Evolutionary conservation across 2,113 vertebrate species (phyloP).

Genomic region (Hoplias malabaricus): DNA sequence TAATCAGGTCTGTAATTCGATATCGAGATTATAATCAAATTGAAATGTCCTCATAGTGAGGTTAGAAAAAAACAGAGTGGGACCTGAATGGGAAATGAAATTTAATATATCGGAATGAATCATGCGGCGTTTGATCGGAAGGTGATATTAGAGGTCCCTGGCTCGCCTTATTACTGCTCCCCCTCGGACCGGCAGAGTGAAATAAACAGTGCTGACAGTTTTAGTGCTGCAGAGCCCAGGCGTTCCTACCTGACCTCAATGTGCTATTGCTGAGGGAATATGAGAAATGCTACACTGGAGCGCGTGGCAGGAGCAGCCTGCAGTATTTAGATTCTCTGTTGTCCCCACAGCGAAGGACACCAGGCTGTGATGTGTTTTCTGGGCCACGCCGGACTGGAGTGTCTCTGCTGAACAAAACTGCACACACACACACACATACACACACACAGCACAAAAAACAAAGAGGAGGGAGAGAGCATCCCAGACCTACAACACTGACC

Average conservation of each 20-base stretch:
- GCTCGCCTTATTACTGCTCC: conserved; percentile 46
- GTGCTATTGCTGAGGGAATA: conserved; percentile 66
- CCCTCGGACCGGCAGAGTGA: conserved; percentile 54
- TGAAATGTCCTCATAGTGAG: conserved; percentile 25
- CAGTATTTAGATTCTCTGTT: conserved; percentile 64
- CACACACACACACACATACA: conserved; percentile 20
- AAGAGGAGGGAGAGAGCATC: conserved; percentile 55
- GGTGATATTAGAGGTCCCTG: conserved; percentile 59
- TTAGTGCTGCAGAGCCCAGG: conserved; percentile 60
- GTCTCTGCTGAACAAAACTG: conserved; percentile 29
- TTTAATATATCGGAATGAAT: conserved; percentile 48
- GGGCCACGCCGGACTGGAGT: conserved; percentile 11
- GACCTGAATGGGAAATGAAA: conserved; percentile 29
- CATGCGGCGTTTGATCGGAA: conserved; percentile 34
- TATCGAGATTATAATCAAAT: conserved; percentile 25
- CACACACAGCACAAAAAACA: conserved; percentile 29
- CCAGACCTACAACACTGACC: conserved; percentile 42
- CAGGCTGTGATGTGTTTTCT: conserved; percentile 37
- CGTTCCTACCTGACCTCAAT: conserved; percentile 64
- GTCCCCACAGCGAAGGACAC: conserved; percentile 42
- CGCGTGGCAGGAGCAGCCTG: conserved; percentile 47
- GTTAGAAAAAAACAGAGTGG: background rate
- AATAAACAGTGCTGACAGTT: conserved; percentile 58
- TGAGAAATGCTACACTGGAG: conserved; percentile 35
- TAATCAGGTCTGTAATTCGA: conserved; percentile 44